Evolutionary conservation across 2,797 vertebrate genomes (phyloP), one percentile per base, ranked within the genome.

Genomic region (Eulemur coronatus): DNA sequence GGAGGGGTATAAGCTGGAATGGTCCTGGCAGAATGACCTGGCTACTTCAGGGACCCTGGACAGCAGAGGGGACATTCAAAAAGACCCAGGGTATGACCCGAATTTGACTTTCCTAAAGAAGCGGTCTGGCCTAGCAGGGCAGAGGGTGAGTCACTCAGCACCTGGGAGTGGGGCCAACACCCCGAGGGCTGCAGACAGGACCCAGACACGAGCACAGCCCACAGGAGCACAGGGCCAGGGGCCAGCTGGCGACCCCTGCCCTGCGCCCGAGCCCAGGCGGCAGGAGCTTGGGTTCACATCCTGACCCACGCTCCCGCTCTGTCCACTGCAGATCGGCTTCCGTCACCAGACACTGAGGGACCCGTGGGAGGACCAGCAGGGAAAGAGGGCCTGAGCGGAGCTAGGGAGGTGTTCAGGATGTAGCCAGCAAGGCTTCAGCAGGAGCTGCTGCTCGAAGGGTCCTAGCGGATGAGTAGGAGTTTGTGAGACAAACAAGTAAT

Each of bases 221-320:
- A 5, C 11, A 2, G 55, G 13, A 11, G 14, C 11, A 15, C 61
- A n/a, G 15, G 18, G 41, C 43, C 75, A 61, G 33, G 46, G 43
- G 38, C 61, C 82, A 46, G 28, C 22, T 0, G 12, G 61, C 13
- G 0, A 28, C 55, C 4, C 4, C 80, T 46, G 35, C 61, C 22
- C 8, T 17, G 28, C 11, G 33, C 24, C 7, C 0, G 8, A 38
- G 41, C n/a, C 20, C 4, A 8, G 43, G 13, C 13, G 11, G 30
- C 79, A 30, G 78, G 33, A 20, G 41, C 24, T 24, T 20, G 41
- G 5, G 24, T 46, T 46, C 7, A 4, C 9, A 8, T 33, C 55
- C n/a, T 24, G 12, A 14, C 5, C 55, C 46, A 5, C 4, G 17
- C 5, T 7, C 33, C 26, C 24, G 43, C 18, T 79, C 46, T 50